Evolutionary conservation across 30 jellyfish, hydroid and myxozoan species (phyloP), one percentile per base, ranked within the genome.

Genomic region (Turritopsis dohrnii): DNA sequence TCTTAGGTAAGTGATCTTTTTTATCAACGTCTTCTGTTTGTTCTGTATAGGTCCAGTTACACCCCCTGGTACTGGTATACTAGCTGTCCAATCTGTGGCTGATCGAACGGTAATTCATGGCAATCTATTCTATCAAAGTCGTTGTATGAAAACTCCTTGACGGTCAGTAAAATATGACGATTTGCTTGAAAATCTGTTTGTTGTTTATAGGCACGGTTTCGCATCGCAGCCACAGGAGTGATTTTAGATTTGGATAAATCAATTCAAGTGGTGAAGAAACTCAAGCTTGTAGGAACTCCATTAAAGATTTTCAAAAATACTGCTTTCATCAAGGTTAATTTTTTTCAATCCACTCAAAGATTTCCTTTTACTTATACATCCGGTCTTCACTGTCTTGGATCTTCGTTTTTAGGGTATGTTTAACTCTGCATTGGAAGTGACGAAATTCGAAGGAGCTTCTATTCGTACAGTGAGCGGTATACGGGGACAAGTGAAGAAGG

Each of bases 361-460:
- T 21, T 1, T 69, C 77, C 19, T 69, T 69, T 19, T 23, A 8
- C 28, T n/a, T 21, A 69, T 69, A 27, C 9, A 69, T 60, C 73
- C 73, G 21, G 0, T 21, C 0, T 0, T 60, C 73, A 60, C 21
- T 23, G 19, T 21, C 19, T 21, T 60, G 21, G 73, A 60, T 60
- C 21, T 60, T 23, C 73, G n/a, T 81, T 81, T 81, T 81, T 53
- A 93, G 98, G 97, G 97, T 4, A 94, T 94, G 99, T 94, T 94
- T 66, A 88, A 83, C 72, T 81, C 97, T 28, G 96, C 96, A 21
- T 83, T 94, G 60, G 99, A 94, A 77, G 99, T 94, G 8, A 93
- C 99, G 24, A 94, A 94, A 66, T 94, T 94, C 65, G 99, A 94
- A 84, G 99, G 99, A 16, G 99, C 99, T 19, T 83, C 96, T 0